Evolutionary conservation across 2,888 invertebrate genomes (phyloP).

Genomic region (Drosophila quasianomalipes): DNA sequence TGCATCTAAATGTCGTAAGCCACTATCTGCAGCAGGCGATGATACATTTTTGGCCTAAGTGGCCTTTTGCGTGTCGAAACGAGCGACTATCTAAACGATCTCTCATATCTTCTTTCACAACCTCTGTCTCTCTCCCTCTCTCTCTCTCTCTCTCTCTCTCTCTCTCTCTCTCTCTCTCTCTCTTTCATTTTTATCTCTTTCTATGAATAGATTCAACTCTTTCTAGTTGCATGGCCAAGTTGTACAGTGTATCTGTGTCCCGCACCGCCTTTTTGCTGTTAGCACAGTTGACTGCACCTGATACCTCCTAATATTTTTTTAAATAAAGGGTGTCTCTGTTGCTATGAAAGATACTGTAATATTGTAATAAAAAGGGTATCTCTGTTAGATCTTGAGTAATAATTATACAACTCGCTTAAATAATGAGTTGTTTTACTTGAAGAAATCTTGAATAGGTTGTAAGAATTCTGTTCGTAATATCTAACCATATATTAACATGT

Average conservation of each 20-base stretch:
- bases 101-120: slow-evolving; percentile 42
- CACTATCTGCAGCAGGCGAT: slow-evolving; percentile 37
- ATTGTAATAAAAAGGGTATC: neutral
- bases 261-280: slow-evolving; percentile 53
- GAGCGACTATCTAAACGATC: slow-evolving; percentile 55
- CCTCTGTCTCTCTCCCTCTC: neutral
- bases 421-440: neutral
- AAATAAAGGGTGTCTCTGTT: neutral
- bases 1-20: slow-evolving; percentile 48
- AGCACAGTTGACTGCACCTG: slow-evolving; percentile 45
- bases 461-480: neutral
- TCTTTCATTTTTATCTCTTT: neutral
- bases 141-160: neutral
- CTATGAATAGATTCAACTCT: slow-evolving; percentile 29
- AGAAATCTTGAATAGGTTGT: neutral
- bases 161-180: neutral
- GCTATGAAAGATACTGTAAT: neutral
- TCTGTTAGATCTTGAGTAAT: neutral
- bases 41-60: slow-evolving; percentile 80
- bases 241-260: slow-evolving; percentile 24
- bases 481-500: neutral
- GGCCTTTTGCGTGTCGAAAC: slow-evolving; percentile 74
- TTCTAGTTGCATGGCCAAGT: slow-evolving; percentile 19
- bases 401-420: neutral
- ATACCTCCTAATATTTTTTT: slow-evolving; percentile 6